Evolutionary conservation across 2,888 invertebrate genomes (phyloP).

Genomic region (Nephrotoma guestfalica): DNA sequence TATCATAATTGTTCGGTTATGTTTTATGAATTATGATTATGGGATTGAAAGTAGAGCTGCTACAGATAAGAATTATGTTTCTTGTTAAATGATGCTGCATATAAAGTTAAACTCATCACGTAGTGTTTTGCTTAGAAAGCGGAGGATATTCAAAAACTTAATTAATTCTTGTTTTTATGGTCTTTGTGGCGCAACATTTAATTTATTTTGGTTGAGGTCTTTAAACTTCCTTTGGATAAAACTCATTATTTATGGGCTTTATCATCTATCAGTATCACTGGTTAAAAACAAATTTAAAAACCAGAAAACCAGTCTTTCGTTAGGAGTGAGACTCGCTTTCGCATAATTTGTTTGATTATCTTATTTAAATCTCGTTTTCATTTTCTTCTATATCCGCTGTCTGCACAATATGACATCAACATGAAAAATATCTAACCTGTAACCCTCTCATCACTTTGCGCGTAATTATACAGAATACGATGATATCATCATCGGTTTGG

Average conservation of each 20-base stretch:
- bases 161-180: not conserved
- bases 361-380: not conserved
- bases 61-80: not conserved
- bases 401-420: not conserved
- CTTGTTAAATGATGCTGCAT: not conserved
- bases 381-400: not conserved
- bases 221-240: not conserved
- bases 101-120: not conserved
- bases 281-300: not conserved
- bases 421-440: not conserved
- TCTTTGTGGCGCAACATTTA: not conserved
- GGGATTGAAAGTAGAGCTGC: not conserved
- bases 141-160: not conserved
- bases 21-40: not conserved
- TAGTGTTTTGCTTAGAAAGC: not conserved
- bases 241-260: not conserved
- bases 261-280: not conserved
- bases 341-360: not conserved
- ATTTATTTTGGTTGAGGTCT: not conserved
- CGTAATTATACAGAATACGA: not conserved
- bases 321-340: not conserved
- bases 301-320: not conserved
- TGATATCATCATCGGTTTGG: not conserved
- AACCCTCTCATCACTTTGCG: not conserved
- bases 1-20: not conserved